phyloP scores from a whole-genome alignment of 2,797 vertebrate genomes.

The Ciconia nigra region DNA sequence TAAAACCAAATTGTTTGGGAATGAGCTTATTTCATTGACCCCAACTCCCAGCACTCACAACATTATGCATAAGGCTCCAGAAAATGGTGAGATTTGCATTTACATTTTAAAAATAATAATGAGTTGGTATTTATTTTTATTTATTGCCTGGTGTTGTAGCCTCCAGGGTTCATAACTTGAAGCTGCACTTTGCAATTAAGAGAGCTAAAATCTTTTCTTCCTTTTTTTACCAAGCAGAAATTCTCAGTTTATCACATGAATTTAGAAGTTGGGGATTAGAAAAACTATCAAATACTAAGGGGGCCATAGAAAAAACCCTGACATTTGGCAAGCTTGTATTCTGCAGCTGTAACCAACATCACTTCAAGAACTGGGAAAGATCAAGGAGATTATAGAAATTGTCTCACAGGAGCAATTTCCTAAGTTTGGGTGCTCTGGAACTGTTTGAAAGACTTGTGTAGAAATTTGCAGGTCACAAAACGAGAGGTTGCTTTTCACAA shows the following conservation, averaged over 20 bases:
- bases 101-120: not conserved
- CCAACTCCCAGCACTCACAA: not conserved
- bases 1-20: not conserved
- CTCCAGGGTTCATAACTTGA: not conserved
- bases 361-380: not conserved
- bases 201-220: not conserved
- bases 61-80: not conserved
- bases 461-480: slow-evolving; percentile 24
- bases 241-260: not conserved
- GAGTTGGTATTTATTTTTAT: not conserved
- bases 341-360: slow-evolving; percentile 15
- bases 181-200: not conserved
- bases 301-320: not conserved
- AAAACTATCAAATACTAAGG: not conserved
- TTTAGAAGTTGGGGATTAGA: not conserved
- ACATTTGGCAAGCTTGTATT: not conserved
- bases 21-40: not conserved
- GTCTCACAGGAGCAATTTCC: not conserved
- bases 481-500: not conserved
- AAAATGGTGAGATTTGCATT: not conserved
- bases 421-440: not conserved
- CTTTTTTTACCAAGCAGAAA: not conserved
- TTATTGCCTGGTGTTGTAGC: not conserved
- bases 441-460: not conserved
- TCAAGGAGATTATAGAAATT: slow-evolving; percentile 17